Conservation (phyloP, 1,140 invertebrate species). For the Pseudomyrmex concolor region DNA sequence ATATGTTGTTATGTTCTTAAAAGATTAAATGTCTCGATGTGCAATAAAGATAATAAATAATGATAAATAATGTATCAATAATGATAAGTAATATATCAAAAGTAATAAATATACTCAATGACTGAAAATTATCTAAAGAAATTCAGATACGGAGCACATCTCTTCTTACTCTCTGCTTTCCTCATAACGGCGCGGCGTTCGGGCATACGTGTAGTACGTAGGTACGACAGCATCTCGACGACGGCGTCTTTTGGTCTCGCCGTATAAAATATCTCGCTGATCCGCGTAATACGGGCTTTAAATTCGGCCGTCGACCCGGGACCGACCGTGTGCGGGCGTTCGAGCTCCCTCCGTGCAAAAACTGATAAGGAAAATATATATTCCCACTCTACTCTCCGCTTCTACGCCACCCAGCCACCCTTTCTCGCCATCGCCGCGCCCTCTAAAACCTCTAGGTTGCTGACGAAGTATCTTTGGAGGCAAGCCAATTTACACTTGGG, state of each 20-base stretch:
- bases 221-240: conserved; percentile 20
- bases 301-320: conserved; percentile 57
- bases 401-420: conserved; percentile 21
- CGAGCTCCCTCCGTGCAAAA: conserved; percentile 57
- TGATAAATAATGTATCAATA: not conserved
- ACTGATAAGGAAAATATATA: conserved; percentile 72
- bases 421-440: conserved; percentile 3
- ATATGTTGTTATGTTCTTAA: too few species aligned
- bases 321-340: not conserved
- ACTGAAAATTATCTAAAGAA: not conserved
- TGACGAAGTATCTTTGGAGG: conserved; percentile 70
- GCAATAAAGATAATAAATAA: too few species aligned
- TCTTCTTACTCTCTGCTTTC: not conserved
- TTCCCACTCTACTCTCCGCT: conserved; percentile 64
- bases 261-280: conserved; percentile 54
- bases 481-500: conserved; percentile 67
- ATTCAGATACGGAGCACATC: not conserved
- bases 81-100: not conserved
- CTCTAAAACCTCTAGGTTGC: conserved; percentile 47
- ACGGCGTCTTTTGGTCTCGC: not conserved
- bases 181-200: not conserved
- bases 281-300: conserved; percentile 57
- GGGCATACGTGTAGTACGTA: not conserved
- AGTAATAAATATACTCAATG: not conserved
- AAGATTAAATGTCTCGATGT: too few species aligned